These are phyloP conservation scores for Drosophila sucinea DNA, from an alignment of 1,140 invertebrate species.

Conservation along the genomic window DNA sequence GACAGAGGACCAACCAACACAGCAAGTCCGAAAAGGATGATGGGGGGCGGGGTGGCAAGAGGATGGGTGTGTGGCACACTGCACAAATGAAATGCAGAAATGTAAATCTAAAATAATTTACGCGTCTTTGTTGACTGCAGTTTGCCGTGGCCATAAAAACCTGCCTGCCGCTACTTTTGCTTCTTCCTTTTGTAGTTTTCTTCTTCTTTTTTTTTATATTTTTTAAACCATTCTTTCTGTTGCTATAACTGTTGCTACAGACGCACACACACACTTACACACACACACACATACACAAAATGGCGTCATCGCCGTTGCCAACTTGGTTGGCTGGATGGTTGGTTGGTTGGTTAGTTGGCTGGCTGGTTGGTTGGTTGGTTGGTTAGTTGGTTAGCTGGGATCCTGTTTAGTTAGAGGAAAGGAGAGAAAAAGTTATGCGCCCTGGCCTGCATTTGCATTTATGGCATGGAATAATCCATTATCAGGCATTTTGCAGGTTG, in stretches of 20 bases:
- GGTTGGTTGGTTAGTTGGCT: conserved; percentile 35
- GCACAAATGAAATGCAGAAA: conserved; percentile 80
- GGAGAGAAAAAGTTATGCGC: conserved; percentile 29
- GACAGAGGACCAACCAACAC: conserved; percentile 1
- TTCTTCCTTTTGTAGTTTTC: conserved; percentile 25
- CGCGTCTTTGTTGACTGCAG: conserved; percentile 80
- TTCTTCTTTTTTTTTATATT: conserved; percentile 54
- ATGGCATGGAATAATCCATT: conserved; percentile 80
- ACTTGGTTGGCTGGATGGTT: conserved; percentile 25
- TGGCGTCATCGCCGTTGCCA: conserved; percentile 57
- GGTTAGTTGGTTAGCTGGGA: conserved; percentile 25
- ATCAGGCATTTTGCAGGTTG: conserved; percentile 80
- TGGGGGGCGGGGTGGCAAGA: background rate
- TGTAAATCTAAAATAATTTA: conserved; percentile 82
- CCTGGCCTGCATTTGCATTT: conserved; percentile 72
- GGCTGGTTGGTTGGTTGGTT: conserved; percentile 28
- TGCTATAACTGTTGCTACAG: conserved; percentile 62
- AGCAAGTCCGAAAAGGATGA: background rate
- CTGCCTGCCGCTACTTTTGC: conserved; percentile 55
- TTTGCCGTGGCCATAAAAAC: conserved; percentile 72
- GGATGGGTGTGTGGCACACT: conserved; percentile 24
- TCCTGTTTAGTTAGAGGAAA: conserved; percentile 9
- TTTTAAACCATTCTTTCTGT: conserved; percentile 42
- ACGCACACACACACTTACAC: conserved; percentile 58
- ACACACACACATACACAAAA: conserved; percentile 68